Base-by-base conservation (phyloP, 2,797 vertebrate species). In the Cichlasoma orientale region DNA sequence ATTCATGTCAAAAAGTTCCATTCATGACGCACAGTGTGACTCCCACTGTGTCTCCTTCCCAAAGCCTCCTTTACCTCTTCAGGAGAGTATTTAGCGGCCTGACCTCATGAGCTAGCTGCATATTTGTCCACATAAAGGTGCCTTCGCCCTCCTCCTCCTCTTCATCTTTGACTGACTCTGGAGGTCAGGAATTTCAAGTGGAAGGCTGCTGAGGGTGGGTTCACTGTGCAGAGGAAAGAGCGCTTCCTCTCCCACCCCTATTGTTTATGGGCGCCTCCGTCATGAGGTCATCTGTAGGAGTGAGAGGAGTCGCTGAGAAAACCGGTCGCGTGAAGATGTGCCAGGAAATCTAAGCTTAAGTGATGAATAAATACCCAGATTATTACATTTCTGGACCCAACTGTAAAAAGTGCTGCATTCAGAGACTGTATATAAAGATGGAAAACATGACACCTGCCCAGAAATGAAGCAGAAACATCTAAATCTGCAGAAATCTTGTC, bases 241-340 rank as follows among this genome's bases (percentile, higher is more conserved):
- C 1, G 72, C 83, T 93, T 93, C 92, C 92, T 93, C 86, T 89
- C 77, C 84, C 74, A 78, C 74, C 78, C 78, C 59, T 75, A 78
- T 94, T 94, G 93, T 93, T 82, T 85, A 76, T 81, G 82, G 74
- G 89, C 73, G 71, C 53, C 81, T 74, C 71, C 33, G 3, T 76
- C 57, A 82, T 94, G 89, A 94, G 86, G 86, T 93, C 93, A 90
- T 89, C 53, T 12, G 59, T 19, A 25, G 75, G 82, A 89, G 78
- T 53, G 47, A 86, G 47, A 81, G 74, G 70, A 85, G 82, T 82
- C 44, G 29, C 54, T 21, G 52, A 29, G 55, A 82, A 61, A 54
- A 31, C 38, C 38, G 3, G 38, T 13, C 12, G 4, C 3, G 5
- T 14, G 41, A 14, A 44, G 41, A 16, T 5, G 4, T 44, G 41